A percentile compares a stretch with the other conserved stretches of the same genome.
phyloP scores from a whole-genome alignment of 2,888 invertebrate species.

The Steromphala cineraria region DNA sequence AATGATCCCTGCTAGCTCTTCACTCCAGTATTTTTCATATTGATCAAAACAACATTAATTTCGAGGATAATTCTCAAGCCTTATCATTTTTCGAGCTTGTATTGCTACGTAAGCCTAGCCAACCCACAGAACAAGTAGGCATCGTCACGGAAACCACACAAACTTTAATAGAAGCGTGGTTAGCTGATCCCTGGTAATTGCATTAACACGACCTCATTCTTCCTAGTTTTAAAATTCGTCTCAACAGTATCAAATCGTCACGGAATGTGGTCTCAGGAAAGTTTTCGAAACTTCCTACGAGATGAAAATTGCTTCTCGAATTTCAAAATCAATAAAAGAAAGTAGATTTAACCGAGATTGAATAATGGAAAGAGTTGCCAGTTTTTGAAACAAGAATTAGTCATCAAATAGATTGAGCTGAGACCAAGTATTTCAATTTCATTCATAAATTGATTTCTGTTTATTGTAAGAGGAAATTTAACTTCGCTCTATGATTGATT shows the following conservation, averaged over 20 bases:
- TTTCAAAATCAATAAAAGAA: background rate
- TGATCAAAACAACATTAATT: constrained; percentile 1
- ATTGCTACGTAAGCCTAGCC: background rate
- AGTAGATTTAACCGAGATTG: background rate
- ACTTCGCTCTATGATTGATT: too few species aligned
- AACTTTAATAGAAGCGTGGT: background rate
- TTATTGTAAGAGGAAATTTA: too few species aligned
- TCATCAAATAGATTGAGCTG: too few species aligned
- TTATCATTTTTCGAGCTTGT: background rate
- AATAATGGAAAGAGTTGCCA: too few species aligned
- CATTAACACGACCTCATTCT: background rate
- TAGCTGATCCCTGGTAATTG: background rate
- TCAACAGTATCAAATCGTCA: background rate
- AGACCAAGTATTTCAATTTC: too few species aligned
- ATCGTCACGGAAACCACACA: constrained; percentile 11
- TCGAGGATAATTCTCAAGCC: background rate
- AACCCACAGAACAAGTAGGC: background rate
- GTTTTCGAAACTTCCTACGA: constrained; percentile 10
- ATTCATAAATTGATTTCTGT: too few species aligned
- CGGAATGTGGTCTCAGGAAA: constrained; percentile 9
- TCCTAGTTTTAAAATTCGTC: background rate
- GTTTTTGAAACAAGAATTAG: too few species aligned
- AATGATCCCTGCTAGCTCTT: background rate
- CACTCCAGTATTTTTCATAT: background rate
- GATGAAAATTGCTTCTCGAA: background rate